Base-by-base conservation (phyloP, 2,113 vertebrate species). In the Blennius ocellaris region DNA sequence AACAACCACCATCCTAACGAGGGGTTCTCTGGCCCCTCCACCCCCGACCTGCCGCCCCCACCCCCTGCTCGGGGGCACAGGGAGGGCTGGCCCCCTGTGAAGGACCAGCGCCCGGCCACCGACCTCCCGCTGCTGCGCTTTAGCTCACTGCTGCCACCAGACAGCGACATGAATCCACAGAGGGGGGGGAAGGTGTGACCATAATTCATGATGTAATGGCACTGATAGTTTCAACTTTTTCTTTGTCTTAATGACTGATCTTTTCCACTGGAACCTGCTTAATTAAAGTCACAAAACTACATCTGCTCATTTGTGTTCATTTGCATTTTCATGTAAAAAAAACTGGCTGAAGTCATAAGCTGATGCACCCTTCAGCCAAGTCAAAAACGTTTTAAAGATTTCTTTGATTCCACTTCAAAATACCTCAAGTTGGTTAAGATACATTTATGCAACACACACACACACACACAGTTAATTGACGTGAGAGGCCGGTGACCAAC, bases 121-220 rank as follows among this genome's bases (percentile, higher is more conserved):
- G 92, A 93, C 44, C 84, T 93, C 60, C 92, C 83, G 1, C 81
- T 94, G 75, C 81, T 94, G 14, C 88, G 87, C 41, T 93, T 94
- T 80, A 88, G 82, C 76, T 53, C 91, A 0, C 77, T 94, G 12
- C 30, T 64, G n/a, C 83, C 87, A 0, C 53, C 84, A 9, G 91
- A 86, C 15, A 17, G 36, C 17, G 81, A 54, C 50, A 14, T 51
- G 5, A 69, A 83, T 48, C 57, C 78, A 2, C 69, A 67, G 16
- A 84, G 89, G 17, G 76, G 36, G 0, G 70, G 44, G 0, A 52
- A 78, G 69, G 51, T 60, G 16, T 90, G 77, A 90, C 0, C 9
- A n/a, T 10, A 0, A 7, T 8, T 4, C 21, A 17, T 11, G 36
- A 17, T 30, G 10, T 16, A 37, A 6, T 11, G 5, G 6, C n/a